Conservation (phyloP, 2,888 invertebrate species). For the Caenorhabditis angaria region DNA sequence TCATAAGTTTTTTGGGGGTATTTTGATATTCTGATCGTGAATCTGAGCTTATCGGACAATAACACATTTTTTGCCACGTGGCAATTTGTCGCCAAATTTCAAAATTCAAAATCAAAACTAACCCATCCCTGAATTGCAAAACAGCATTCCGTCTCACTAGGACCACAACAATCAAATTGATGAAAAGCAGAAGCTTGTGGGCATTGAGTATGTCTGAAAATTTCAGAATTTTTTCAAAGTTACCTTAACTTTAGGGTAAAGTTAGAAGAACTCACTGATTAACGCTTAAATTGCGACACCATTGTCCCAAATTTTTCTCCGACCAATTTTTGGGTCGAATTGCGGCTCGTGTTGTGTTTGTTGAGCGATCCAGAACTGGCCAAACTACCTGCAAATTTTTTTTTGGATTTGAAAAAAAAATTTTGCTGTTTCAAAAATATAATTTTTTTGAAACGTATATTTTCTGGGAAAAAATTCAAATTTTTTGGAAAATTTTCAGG, state of each 20-base stretch:
- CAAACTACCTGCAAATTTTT: constrained; percentile 40
- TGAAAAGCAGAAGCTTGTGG: constrained; percentile 65
- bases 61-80: too few relatives aligned
- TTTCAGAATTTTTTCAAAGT: constrained; percentile 1
- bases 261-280: constrained; percentile 48
- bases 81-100: too few relatives aligned
- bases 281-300: constrained; percentile 68
- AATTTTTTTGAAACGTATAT: too few relatives aligned
- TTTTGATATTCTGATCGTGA: too few relatives aligned
- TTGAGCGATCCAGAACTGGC: constrained; percentile 41
- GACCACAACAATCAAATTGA: constrained; percentile 69
- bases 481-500: too few relatives aligned
- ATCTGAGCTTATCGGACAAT: too few relatives aligned
- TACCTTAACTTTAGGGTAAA: background rate
- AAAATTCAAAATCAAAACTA: constrained; percentile 2
- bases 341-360: constrained; percentile 18
- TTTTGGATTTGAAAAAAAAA: background rate
- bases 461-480: too few relatives aligned
- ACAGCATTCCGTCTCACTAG: constrained; percentile 65
- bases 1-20: too few relatives aligned
- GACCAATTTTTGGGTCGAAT: constrained; percentile 56
- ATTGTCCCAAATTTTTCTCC: constrained; percentile 69
- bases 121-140: constrained; percentile 68
- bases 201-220: constrained; percentile 66
- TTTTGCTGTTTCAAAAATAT: too few relatives aligned